Evolutionary conservation across 2,797 vertebrate species (phyloP).

Genomic region (Phalloptychus januarius): DNA sequence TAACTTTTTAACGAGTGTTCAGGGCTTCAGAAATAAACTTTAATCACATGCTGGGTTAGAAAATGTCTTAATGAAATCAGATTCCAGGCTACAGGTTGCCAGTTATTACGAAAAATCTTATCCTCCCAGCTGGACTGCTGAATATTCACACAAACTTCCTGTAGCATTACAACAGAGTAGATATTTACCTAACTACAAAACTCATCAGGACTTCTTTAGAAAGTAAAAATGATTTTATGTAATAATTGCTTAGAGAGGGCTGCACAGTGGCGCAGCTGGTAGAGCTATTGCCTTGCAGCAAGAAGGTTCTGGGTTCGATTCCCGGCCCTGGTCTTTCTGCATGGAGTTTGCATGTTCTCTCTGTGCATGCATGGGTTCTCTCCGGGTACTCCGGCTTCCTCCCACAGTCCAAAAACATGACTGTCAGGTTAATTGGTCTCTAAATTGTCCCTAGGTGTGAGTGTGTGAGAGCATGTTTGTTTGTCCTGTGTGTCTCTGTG

Average conservation of each 20-base stretch:
- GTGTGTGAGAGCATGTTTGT: no score
- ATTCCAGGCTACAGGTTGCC: not conserved
- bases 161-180: not conserved
- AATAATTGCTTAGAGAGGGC: not conserved
- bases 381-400: no score
- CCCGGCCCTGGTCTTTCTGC: no score
- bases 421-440: no score
- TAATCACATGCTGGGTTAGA: not conserved
- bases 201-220: not conserved
- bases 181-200: not conserved
- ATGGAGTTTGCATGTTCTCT: no score
- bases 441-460: no score
- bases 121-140: not conserved
- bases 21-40: not conserved
- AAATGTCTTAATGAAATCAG: not conserved
- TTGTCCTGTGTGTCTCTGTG: no score
- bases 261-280: no score
- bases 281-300: no score
- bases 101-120: not conserved
- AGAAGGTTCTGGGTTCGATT: no score
- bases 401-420: no score
- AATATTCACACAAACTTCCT: not conserved
- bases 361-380: no score
- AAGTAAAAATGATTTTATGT: not conserved
- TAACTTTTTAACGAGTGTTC: not conserved